A percentile compares a stretch with the other conserved stretches of the same genome.
phyloP scores from a whole-genome alignment of 2,888 invertebrate genomes.

The Philereme transversata region DNA sequence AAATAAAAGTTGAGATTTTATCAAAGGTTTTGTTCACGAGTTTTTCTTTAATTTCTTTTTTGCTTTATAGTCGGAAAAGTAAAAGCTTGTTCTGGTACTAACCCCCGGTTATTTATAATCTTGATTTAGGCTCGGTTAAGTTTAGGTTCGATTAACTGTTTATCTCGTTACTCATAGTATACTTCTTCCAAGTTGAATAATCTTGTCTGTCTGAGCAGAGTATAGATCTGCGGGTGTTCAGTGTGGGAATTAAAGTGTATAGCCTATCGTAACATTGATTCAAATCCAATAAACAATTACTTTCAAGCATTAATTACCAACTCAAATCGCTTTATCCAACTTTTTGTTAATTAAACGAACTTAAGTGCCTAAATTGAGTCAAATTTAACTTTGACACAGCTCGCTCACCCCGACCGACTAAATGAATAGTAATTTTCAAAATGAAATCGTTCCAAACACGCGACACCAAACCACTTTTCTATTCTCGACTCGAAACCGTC shows the following conservation, averaged over 20 bases:
- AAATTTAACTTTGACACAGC: slow-evolving; percentile 75
- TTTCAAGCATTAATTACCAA: slow-evolving; percentile 21
- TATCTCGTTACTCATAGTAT: too few species aligned
- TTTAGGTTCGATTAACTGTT: too few species aligned
- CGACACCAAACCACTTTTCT: slow-evolving; percentile 83
- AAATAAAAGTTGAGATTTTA: slow-evolving; percentile 28
- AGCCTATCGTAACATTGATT: background rate
- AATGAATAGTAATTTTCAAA: slow-evolving; percentile 83
- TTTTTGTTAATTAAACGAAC: slow-evolving; percentile 35
- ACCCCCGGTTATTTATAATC: too few species aligned
- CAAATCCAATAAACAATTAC: slow-evolving; percentile 7
- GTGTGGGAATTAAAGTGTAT: too few species aligned
- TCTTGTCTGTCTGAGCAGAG: too few species aligned
- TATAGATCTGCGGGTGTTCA: too few species aligned
- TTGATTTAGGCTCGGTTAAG: too few species aligned
- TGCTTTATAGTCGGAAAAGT: background rate
- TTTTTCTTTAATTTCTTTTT: slow-evolving; percentile 13
- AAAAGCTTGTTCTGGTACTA: too few species aligned
- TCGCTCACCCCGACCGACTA: slow-evolving; percentile 74
- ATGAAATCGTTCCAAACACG: slow-evolving; percentile 83
- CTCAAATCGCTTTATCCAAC: slow-evolving; percentile 27
- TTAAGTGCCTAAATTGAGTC: slow-evolving; percentile 59
- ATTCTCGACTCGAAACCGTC: slow-evolving; percentile 80
- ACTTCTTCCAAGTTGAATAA: too few species aligned
- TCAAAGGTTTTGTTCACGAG: slow-evolving; percentile 25